Base-by-base conservation (phyloP, 1,140 invertebrate genomes). In the Zaprionus tsacasi region DNA sequence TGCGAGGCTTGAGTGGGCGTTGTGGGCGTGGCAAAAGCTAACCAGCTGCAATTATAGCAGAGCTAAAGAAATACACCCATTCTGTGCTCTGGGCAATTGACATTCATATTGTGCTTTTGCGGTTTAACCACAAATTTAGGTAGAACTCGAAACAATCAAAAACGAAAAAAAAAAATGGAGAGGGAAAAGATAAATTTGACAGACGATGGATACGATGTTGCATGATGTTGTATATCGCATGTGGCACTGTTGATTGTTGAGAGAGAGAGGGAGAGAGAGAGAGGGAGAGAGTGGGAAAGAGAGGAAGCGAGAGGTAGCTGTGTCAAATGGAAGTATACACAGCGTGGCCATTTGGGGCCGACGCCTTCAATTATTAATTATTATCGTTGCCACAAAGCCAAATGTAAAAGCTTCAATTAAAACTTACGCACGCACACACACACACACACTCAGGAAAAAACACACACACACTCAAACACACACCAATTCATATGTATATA, bases 381-480 rank as follows among this genome's bases (percentile, higher is more conserved):
- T 88, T 88, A 78, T 80, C 75, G 54, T 50, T 45, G 69, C 78
- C 83, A 45, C 83, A 87, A 88, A 82, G 79, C 83, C 83, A 88
- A 87, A 88, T 88, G 79, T 82, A 76, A 87, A 88, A 80, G 73
- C 80, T 88, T 88, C 77, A 87, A 87, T 87, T 87, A 88, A 88
- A 78, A 69, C 76, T 69, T 71, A 71, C 79, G 54, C 63, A 85
- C 35, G 57, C 13, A n/a, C 17, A 71, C 76, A 40, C 63, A 85
- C 48, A 79, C 74, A 73, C 25, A 56, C 43, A 59, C 13, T 21
- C 21, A 21, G 21, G 2, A 21, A 21, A 21, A 21, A n/a, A n/a
- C n/a, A n/a, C 12, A 57, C 25, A 57, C 35, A 45, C 25, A 54
- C 45, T 50, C n/a, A 38, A 7, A 70, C 15, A 65, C 4, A 6